Evolutionary conservation across 2,113 vertebrate species (phyloP).

Genomic region (Myxocyprinus asiaticus): DNA sequence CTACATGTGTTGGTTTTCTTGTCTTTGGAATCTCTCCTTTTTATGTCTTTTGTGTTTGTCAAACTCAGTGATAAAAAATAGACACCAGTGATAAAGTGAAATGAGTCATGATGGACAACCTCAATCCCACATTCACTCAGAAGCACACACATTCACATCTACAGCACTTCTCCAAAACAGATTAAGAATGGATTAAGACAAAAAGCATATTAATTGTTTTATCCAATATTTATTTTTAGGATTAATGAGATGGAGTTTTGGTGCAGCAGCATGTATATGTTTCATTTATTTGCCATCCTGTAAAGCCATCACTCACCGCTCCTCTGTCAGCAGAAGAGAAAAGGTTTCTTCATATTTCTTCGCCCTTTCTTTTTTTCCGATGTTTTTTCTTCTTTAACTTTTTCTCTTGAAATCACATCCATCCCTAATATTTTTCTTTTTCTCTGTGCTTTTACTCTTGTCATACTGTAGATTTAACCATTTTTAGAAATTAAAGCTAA

Average conservation of each 20-base stretch:
- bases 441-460: too few relatives aligned
- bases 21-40: neutral
- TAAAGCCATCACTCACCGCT: neutral
- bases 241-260: constrained; percentile 9
- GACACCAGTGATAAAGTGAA: neutral
- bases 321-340: neutral
- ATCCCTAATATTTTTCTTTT: too few relatives aligned
- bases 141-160: constrained; percentile 5
- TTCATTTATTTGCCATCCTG: neutral
- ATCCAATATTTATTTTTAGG: constrained; percentile 1
- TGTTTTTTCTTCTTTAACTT: neutral
- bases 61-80: neutral
- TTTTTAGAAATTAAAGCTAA: neutral
- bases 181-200: constrained; percentile 40
- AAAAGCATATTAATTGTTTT: constrained; percentile 40
- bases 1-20: neutral
- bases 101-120: neutral
- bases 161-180: neutral
- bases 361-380: neutral
- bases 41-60: neutral
- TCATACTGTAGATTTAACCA: neutral
- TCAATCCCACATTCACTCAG: neutral
- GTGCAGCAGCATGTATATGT: constrained; percentile 6
- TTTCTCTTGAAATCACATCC: too few relatives aligned
- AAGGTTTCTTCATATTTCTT: neutral